Evolutionary conservation across 2,888 invertebrate species (phyloP), one percentile per base, ranked within the genome.

Genomic region (Eupithecia subumbrata): DNA sequence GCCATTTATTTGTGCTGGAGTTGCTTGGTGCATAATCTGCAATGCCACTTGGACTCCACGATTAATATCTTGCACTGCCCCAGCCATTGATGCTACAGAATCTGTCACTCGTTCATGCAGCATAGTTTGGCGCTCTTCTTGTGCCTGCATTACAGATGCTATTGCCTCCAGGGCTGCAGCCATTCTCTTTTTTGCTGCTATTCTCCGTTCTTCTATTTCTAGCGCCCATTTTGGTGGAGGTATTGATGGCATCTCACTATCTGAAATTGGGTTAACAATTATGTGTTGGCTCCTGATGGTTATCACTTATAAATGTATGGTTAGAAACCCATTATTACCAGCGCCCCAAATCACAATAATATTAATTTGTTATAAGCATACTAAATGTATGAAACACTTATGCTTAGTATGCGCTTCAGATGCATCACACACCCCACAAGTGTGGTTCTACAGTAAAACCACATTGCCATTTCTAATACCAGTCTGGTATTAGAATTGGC

Each of bases 101-200:
- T 91, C 89, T 4, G 88, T 88, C 77, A 92, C 85, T 70, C 91
- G 83, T 37, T 90, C 88, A 37, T 93, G 92, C 1, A 92, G 82
- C 56, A 87, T 71, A 0, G 83, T 83, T 9, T 90, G 84, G 14
- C 92, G 83, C 73, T 91, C 89, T 69, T 92, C 93, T 72, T 92
- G 92, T 2, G 83, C 77, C 40, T 83, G 87, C 88, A 93, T 89
- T 2, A 89, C 82, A 2, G 82, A 81, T 12, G 91, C 91, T 70
- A 93, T 92, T 8, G 92, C 86, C 75, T 90, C 90, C 30, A 94
- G 72, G 0, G 94, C 93, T 5, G 85, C 87, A 0, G 94, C 94
- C 84, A 91, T 90, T 25, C 93, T 85, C 78, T 94, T 93, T 71
- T 93, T 90, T 2, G 92, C 91, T 72, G 90, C 87, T 79, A 92